Evolutionary conservation across 2,797 vertebrate genomes (phyloP), one percentile per base, ranked within the genome.

Genomic region (Holocentrus rufus): DNA sequence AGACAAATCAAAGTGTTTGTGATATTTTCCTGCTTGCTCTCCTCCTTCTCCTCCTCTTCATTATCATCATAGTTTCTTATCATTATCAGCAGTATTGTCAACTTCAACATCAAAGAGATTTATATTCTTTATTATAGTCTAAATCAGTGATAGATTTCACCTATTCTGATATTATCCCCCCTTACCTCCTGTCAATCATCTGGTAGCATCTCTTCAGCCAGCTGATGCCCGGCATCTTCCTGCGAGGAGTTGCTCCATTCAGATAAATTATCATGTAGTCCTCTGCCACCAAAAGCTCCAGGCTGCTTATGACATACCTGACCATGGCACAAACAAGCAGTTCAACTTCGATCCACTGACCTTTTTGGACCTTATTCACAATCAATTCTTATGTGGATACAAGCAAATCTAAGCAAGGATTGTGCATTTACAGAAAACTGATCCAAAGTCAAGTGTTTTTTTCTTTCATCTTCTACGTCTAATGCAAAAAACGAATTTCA

Each of bases 121-220:
- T 20, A 27, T 49, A 8, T 36, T 54, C 20, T 23, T 53, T 44
- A 47, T 56, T 4, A 10, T 15, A 69, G 57, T 62, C 18, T 10
- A 57, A 8, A 14, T 5, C 18, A 44, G 9, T 39, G 36, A 39
- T 39, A 39, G 7, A 4, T n/a, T 60, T 78, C 25, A 27, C 4
- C 25, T 2, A 27, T 27, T 39, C 5, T 59, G 49, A 11, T 5
- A 9, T 11, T 0, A 2, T n/a, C 53, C 39, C 1, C 0, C 56
- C 79, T 74, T 89, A 99, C 98, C 97, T 96, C 76, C 97, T 95
- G 77, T 98, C 97, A 5, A 99, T 98, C 97, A 99, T 99, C 89
- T 99, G 97, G 77, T 99, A 99, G 86, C 98, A 99, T 72, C 95
- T 96, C 92, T 96, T 99, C 49, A 99, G 92, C 98, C 98, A 99